Conservation (phyloP, 2,797 vertebrate genomes). For the Schizopygopsis malacanthus region DNA sequence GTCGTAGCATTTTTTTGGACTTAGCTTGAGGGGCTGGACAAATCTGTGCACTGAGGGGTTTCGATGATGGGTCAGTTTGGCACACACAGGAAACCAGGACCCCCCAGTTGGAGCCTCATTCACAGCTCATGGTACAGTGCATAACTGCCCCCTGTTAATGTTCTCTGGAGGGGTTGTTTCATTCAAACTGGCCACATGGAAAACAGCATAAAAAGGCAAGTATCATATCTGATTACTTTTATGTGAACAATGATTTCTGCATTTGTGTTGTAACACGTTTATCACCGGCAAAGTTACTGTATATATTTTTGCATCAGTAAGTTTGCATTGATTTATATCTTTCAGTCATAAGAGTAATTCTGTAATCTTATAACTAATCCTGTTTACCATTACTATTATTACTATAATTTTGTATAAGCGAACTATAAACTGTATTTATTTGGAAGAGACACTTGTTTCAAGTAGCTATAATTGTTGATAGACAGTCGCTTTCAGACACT, state of each 20-base stretch:
- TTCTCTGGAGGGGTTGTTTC: constrained; percentile 47
- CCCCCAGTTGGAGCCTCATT: constrained; percentile 65
- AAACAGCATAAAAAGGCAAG: constrained; percentile 41
- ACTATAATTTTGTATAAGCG: background rate
- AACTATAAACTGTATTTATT: background rate
- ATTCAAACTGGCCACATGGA: constrained; percentile 46
- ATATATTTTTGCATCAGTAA: background rate
- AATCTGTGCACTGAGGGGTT: constrained; percentile 54
- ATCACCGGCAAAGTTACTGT: background rate
- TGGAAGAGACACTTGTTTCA: background rate
- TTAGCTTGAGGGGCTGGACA: constrained; percentile 55
- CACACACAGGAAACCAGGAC: constrained; percentile 63
- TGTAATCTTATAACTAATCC: background rate
- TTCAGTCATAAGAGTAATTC: background rate
- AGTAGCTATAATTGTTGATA: background rate
- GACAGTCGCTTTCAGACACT: constrained; percentile 9
- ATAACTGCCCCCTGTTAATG: constrained; percentile 54
- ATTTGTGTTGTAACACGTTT: background rate
- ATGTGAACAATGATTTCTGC: constrained; percentile 18
- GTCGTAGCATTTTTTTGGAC: constrained; percentile 47
- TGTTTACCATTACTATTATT: constrained; percentile 5
- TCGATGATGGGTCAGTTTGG: constrained; percentile 65
- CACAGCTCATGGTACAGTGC: constrained; percentile 75
- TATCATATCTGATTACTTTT: background rate
- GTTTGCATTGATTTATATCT: background rate